Evolutionary conservation across 2,797 vertebrate genomes (phyloP).

Genomic region (Oreonectes daqikongensis): DNA sequence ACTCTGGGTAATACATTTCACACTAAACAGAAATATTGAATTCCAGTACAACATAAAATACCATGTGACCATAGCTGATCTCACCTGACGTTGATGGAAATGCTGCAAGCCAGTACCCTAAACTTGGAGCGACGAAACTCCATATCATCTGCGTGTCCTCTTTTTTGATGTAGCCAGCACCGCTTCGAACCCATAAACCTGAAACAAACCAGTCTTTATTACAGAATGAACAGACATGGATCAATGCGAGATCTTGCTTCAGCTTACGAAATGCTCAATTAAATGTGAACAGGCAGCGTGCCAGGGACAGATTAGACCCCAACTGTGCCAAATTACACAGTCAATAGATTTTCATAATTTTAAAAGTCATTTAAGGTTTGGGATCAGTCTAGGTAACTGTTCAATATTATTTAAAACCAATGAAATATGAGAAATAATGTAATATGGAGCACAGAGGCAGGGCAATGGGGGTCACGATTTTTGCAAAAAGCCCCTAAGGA

Average conservation of each 20-base stretch:
- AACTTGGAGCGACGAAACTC: slow-evolving; percentile 80
- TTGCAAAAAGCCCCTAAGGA: slow-evolving; percentile 5
- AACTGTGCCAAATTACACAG: slow-evolving; percentile 3
- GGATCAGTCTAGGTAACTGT: slow-evolving; percentile 19
- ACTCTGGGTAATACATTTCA: neutral
- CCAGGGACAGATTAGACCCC: slow-evolving; percentile 9
- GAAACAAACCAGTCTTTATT: slow-evolving; percentile 33
- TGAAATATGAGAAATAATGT: neutral
- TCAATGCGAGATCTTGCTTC: slow-evolving; percentile 16
- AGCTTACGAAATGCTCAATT: slow-evolving; percentile 3
- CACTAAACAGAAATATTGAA: neutral
- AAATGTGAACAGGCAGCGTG: slow-evolving; percentile 12
- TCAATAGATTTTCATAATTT: slow-evolving; percentile 20
- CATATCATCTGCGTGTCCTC: slow-evolving; percentile 83
- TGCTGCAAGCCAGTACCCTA: slow-evolving; percentile 85
- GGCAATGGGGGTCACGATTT: slow-evolving; percentile 2
- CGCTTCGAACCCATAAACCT: slow-evolving; percentile 84
- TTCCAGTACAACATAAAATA: neutral
- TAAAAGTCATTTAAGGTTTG: slow-evolving; percentile 19
- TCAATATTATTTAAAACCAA: slow-evolving; percentile 6
- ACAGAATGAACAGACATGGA: slow-evolving; percentile 13
- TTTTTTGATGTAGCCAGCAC: slow-evolving; percentile 82
- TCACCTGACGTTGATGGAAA: slow-evolving; percentile 74
- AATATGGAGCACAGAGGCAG: neutral
- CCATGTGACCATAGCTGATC: neutral